Conservation (phyloP, 2,113 vertebrate genomes). For the Nycticryphes semicollaris region DNA sequence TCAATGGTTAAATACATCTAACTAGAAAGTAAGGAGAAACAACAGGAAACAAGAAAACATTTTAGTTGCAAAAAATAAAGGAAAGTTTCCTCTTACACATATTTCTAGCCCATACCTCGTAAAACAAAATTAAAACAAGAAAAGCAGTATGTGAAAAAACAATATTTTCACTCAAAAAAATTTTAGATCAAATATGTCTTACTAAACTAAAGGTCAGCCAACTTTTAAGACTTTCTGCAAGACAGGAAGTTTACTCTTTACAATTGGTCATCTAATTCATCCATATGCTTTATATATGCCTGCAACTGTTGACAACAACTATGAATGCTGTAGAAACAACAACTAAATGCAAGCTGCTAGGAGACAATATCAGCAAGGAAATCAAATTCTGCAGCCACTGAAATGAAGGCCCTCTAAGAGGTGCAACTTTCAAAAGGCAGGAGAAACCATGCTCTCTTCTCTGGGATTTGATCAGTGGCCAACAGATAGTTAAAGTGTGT, state of each 20-base stretch:
- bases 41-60: background rate
- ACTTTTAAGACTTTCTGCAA: background rate
- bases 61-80: background rate
- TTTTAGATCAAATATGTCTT: background rate
- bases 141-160: background rate
- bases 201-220: background rate
- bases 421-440: background rate
- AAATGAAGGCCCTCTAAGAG: background rate
- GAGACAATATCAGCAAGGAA: background rate
- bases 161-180: background rate
- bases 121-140: background rate
- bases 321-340: background rate
- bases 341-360: background rate
- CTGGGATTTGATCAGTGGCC: background rate
- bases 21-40: background rate
- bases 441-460: background rate
- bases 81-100: background rate
- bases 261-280: background rate
- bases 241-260: background rate
- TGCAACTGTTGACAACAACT: background rate
- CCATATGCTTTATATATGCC: background rate
- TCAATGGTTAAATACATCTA: background rate
- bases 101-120: background rate
- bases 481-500: background rate
- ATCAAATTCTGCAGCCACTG: background rate